Evolutionary conservation across 1,140 invertebrate species (phyloP), one percentile per base, ranked within the genome.

Genomic region (Drosophila eugracilis): DNA sequence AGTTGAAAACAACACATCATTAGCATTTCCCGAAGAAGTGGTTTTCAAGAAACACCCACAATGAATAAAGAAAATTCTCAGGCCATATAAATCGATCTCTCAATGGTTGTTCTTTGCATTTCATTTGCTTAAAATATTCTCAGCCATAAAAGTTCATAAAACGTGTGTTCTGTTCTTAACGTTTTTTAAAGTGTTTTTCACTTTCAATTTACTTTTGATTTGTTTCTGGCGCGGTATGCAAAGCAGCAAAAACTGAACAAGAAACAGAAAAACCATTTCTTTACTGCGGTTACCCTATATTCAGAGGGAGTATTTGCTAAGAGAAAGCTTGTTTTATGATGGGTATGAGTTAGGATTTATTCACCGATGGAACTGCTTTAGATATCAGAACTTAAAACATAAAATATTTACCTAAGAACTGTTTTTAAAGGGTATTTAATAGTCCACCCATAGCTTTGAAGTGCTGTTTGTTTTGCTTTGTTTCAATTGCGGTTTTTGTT

Each of bases 401-500:
- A n/a, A n/a, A n/a, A n/a, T n/a, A n/a, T n/a, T 32, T 12, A 32
- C 0, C n/a, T n/a, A n/a, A 7, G 5, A 17, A 4, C 3, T 12
- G n/a, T 17, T 9, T 39, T 14, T 1, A 5, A 39, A 30, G 30
- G 28, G 21, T 24, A 67, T 41, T 45, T 22, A 7, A 15, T 12
- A 14, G 49, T 72, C 54, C 28, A 37, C 15, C 48, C 42, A 34
- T 2, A 14, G 9, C 6, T n/a, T 17, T 1, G 0, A 4, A 7
- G 10, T 42, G 22, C 17, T 36, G 17, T 57, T 76, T 62, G 36
- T 39, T 28, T 59, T 50, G 26, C 55, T 48, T 41, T 22, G 22
- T 48, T 67, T 67, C 22, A n/a, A 65, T 67, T 12, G 48, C 62
- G 26, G 62, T 55, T 65, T 63, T 76, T 73, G 65, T 73, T 86